Base-by-base conservation (phyloP, 1,140 invertebrate species). In the Copidosoma floridanum region DNA sequence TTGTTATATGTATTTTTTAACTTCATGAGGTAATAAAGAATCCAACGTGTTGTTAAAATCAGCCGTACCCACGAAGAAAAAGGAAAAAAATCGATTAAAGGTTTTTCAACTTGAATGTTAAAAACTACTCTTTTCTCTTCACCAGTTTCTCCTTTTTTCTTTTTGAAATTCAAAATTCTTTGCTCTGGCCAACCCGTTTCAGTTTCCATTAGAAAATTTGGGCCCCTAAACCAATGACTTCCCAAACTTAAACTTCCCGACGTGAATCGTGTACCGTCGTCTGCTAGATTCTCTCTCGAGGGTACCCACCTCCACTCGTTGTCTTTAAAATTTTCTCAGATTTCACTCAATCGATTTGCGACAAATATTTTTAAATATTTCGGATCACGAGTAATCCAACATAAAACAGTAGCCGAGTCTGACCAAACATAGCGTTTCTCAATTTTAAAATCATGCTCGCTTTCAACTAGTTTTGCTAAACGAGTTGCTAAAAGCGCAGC, bases 331-430 rank as follows among this genome's bases (percentile, higher is more conserved):
- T 16, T 18, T 16, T 50, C 47, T 3, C n/a, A 16, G 20, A 50
- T 50, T 50, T 50, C 27, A 6, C 6, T 6, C 14, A 50, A 29
- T n/a, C n/a, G n/a, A n/a, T n/a, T n/a, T n/a, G n/a, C n/a, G n/a
- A n/a, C n/a, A n/a, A n/a, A n/a, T n/a, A n/a, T n/a, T n/a, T n/a
- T n/a, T n/a, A n/a, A n/a, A n/a, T n/a, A n/a, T n/a, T n/a, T n/a
- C 0, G 69, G 26, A 21, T 65, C 46, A 8, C 58, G 61, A 23
- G 52, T 38, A 0, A 79, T 61, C 74, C 76, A 77, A 6, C 38
- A 12, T 1, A 74, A 44, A 12, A 71, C 67, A 3, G 67, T 68
- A 11, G 29, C 66, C 1, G 69, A 75, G 65, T 80, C 77, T 4
- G 61, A 65, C 73, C 74, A 78, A 29, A 62, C 61, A 16, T 40